These are phyloP conservation scores for Eumerus sabulonum DNA, from an alignment of 2,888 invertebrate species.

Conservation along the genomic window DNA sequence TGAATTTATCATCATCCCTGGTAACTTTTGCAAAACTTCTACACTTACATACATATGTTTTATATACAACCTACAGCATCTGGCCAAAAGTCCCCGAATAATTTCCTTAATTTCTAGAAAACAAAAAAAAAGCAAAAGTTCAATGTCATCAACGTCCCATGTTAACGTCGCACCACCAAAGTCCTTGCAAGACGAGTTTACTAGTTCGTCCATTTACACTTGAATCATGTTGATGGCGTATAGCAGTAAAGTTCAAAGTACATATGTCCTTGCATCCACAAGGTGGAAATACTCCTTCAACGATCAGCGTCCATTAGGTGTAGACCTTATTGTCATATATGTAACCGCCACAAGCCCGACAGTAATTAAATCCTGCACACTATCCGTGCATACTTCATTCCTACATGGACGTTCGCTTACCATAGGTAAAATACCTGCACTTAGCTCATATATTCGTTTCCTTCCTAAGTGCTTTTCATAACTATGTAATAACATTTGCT, in stretches of 20 bases:
- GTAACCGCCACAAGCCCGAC: conserved; percentile 36
- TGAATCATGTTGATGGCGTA: too few relatives aligned
- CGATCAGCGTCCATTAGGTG: conserved; percentile 50
- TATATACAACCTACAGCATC: conserved; percentile 1
- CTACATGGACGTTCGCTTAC: background rate
- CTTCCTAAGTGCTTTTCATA: conserved; percentile 28
- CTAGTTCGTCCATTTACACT: too few relatives aligned
- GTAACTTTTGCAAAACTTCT: conserved; percentile 18
- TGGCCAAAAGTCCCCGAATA: conserved; percentile 25
- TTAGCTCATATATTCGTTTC: conserved; percentile 26
- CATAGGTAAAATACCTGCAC: conserved; percentile 4
- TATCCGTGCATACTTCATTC: too few relatives aligned
- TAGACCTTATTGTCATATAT: conserved; percentile 40
- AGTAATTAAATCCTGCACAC: conserved; percentile 51
- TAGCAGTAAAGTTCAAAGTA: background rate
- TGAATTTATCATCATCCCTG: conserved; percentile 52
- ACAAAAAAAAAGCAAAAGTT: background rate
- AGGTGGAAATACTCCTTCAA: conserved; percentile 23
- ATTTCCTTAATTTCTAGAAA: conserved; percentile 20
- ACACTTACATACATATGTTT: too few relatives aligned
- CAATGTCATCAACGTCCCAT: conserved; percentile 29
- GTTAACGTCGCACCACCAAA: background rate
- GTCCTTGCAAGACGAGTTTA: conserved; percentile 25
- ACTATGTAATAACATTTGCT: conserved; percentile 45
- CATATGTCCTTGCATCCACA: conserved; percentile 44